A percentile compares a stretch with the other conserved stretches of the same genome.
phyloP scores from a whole-genome alignment of 2,113 vertebrate species.

The Forbesichthys agassizii region DNA sequence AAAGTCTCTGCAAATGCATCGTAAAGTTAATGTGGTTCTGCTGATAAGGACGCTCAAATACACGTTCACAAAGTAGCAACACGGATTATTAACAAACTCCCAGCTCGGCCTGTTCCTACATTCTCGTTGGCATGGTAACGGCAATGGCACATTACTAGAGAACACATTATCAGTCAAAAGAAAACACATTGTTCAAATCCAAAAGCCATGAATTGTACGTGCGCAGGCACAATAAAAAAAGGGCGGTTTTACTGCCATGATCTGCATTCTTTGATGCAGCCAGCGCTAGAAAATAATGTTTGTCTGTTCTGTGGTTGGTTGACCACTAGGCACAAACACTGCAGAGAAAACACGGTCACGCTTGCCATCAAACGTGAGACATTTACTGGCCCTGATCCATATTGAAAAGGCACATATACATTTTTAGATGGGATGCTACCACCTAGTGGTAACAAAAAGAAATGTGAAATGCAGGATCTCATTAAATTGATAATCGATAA shows the following conservation, averaged over 20 bases:
- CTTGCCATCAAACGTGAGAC: slow-evolving; percentile 53
- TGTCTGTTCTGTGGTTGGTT: slow-evolving; percentile 61
- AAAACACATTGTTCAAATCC: slow-evolving; percentile 1
- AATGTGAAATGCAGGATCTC: slow-evolving; percentile 24
- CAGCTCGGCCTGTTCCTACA: neutral
- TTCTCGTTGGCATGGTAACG: slow-evolving; percentile 38
- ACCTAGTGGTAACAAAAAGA: slow-evolving; percentile 56
- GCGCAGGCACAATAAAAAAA: slow-evolving; percentile 29
- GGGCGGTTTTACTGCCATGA: slow-evolving; percentile 43
- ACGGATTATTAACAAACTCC: slow-evolving; percentile 23
- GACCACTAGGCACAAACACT: slow-evolving; percentile 55
- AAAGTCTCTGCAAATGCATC: too few species aligned
- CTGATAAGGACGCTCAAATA: slow-evolving; percentile 14
- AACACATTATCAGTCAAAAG: slow-evolving; percentile 9
- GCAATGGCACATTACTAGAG: slow-evolving; percentile 38
- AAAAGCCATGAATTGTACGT: slow-evolving; percentile 47
- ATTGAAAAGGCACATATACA: slow-evolving; percentile 51
- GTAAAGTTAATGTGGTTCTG: neutral
- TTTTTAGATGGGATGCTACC: slow-evolving; percentile 47
- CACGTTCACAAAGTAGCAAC: slow-evolving; percentile 15
- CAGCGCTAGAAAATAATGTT: slow-evolving; percentile 48
- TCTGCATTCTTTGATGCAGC: slow-evolving; percentile 50
- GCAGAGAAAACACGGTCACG: slow-evolving; percentile 39
- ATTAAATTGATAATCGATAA: neutral
- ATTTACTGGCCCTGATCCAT: slow-evolving; percentile 36